phyloP scores from a whole-genome alignment of 2,113 vertebrate species.

The Machaerirhynchus nigripectus region DNA sequence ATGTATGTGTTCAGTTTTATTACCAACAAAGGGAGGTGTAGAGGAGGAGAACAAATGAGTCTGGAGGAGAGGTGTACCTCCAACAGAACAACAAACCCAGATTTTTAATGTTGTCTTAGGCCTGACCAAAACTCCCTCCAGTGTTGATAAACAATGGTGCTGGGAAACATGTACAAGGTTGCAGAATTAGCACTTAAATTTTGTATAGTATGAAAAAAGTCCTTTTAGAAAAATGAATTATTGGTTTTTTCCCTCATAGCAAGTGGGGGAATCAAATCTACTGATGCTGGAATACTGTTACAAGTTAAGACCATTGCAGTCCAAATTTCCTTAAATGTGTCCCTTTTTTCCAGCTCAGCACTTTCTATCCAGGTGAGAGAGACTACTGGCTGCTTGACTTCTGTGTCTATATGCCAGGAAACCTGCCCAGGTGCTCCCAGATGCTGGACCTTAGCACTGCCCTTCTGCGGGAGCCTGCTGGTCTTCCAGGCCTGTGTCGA shows the following conservation, averaged over 20 bases:
- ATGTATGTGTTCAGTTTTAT: background rate
- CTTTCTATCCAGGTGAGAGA: background rate
- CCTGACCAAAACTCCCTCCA: background rate
- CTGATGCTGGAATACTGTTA: background rate
- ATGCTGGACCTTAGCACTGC: background rate
- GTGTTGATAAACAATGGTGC: background rate
- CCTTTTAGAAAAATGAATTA: background rate
- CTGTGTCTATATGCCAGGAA: background rate
- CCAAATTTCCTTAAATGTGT: background rate
- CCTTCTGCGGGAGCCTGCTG: background rate
- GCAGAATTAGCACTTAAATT: background rate
- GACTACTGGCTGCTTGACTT: background rate
- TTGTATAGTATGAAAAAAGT: background rate
- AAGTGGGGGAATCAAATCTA: background rate
- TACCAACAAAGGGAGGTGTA: background rate
- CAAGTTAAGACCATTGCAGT: background rate
- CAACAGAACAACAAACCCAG: background rate
- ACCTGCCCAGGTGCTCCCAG: background rate
- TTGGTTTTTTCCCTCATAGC: background rate
- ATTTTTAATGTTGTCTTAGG: background rate
- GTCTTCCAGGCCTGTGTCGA: fast-evolving
- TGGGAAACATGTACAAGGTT: background rate
- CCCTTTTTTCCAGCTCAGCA: background rate
- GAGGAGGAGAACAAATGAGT: background rate
- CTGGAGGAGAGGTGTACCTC: background rate